Evolutionary conservation across 2,888 invertebrate species (phyloP).

Genomic region (Himalopsyche japonica): DNA sequence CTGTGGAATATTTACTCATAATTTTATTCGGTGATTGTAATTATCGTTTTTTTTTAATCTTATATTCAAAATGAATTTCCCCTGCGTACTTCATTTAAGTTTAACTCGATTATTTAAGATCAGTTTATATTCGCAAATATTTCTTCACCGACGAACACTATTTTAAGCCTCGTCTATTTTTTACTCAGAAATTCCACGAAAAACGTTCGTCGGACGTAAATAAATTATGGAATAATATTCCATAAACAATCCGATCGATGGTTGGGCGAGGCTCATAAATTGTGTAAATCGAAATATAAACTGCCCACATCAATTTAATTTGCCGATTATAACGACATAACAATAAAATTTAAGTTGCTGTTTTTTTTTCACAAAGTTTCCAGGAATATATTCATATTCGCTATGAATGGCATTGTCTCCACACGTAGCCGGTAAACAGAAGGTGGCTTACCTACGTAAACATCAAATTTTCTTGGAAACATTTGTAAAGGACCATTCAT

Average conservation of each 20-base stretch:
- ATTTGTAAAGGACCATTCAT: background rate
- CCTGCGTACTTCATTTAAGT: too few relatives aligned
- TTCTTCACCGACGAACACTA: too few relatives aligned
- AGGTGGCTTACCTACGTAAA: background rate
- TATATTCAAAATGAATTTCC: too few relatives aligned
- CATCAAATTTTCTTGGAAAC: background rate
- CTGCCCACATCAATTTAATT: background rate
- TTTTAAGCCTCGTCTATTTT: too few relatives aligned
- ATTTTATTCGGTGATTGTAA: too few relatives aligned
- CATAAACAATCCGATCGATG: background rate
- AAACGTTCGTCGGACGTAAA: too few relatives aligned
- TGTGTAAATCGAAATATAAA: background rate
- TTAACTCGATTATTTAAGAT: too few relatives aligned
- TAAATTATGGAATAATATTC: background rate
- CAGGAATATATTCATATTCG: background rate
- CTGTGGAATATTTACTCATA: too few relatives aligned
- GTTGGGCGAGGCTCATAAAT: background rate
- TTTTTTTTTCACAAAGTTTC: background rate
- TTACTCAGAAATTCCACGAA: too few relatives aligned
- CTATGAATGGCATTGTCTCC: conserved; percentile 9
- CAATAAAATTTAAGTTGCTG: background rate
- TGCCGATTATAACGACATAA: background rate
- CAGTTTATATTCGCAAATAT: too few relatives aligned
- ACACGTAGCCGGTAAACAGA: conserved; percentile 9
- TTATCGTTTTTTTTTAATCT: too few relatives aligned